Evolutionary conservation across 1,140 invertebrate genomes (phyloP).

Genomic region (Drosophila melanica): DNA sequence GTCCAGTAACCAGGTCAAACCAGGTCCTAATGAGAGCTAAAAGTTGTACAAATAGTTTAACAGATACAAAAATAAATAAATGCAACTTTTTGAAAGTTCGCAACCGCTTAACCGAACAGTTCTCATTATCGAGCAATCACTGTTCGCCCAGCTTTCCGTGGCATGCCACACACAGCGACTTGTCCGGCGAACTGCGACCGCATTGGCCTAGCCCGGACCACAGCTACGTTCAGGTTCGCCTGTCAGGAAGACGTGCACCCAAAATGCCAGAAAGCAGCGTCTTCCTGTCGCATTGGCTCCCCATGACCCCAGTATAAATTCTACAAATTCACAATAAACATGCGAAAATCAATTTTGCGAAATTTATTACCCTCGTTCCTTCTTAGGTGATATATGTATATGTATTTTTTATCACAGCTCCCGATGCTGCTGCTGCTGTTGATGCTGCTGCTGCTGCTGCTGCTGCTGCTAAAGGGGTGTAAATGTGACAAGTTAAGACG

Average conservation of each 20-base stretch:
- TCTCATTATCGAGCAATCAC: too few relatives aligned
- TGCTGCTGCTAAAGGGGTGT: conserved; percentile 68
- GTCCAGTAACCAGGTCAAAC: too few relatives aligned
- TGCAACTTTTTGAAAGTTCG: too few relatives aligned
- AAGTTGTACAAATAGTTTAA: too few relatives aligned
- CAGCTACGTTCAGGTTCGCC: too few relatives aligned
- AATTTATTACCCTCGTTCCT: conserved; percentile 63
- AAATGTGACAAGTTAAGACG: conserved; percentile 79
- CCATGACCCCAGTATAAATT: conserved; percentile 72
- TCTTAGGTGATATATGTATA: neutral
- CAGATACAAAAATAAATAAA: too few relatives aligned
- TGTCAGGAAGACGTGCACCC: neutral
- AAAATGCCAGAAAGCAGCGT: conserved; percentile 6
- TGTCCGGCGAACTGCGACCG: too few relatives aligned
- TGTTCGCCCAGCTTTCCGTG: neutral
- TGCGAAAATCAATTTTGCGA: conserved; percentile 75
- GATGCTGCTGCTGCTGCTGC: conserved; percentile 37
- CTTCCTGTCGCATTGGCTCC: conserved; percentile 61
- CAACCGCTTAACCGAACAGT: too few relatives aligned
- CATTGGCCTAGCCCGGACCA: too few relatives aligned
- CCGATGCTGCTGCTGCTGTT: conserved; percentile 26
- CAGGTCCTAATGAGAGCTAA: too few relatives aligned
- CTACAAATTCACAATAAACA: conserved; percentile 78
- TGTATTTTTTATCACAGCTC: conserved; percentile 52
- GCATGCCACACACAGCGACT: neutral